Evolutionary conservation across 2,113 vertebrate genomes (phyloP).

Genomic region (Steatornis caripensis): DNA sequence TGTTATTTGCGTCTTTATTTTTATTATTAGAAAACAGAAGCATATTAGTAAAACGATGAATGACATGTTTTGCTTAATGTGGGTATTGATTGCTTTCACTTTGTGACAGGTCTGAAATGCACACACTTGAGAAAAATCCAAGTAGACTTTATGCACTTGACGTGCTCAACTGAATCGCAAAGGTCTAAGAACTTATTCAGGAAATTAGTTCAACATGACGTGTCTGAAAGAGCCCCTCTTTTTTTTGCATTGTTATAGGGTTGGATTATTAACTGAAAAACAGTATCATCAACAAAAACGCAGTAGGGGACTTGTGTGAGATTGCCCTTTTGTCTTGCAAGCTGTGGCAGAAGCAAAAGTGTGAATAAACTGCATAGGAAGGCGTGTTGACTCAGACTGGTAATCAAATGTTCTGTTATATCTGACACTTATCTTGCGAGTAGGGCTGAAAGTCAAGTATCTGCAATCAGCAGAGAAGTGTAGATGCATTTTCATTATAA

Average conservation of each 20-base stretch:
- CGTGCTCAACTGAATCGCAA: neutral
- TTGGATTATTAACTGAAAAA: neutral
- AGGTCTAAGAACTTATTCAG: conserved; percentile 2
- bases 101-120: neutral
- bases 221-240: neutral
- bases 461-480: conserved; percentile 22
- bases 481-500: conserved; percentile 5
- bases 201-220: neutral
- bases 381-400: neutral
- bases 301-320: neutral
- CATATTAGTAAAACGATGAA: neutral
- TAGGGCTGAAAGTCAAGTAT: conserved; percentile 26
- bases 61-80: neutral
- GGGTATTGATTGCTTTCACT: neutral
- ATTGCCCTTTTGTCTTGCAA: neutral
- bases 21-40: neutral
- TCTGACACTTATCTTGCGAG: neutral
- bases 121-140: neutral
- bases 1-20: neutral
- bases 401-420: conserved; percentile 3
- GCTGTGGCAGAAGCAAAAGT: neutral
- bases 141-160: neutral
- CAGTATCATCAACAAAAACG: neutral
- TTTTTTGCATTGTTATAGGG: neutral
- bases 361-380: neutral